Conservation (phyloP, 1,140 invertebrate genomes). For the Babylonia areolata region DNA sequence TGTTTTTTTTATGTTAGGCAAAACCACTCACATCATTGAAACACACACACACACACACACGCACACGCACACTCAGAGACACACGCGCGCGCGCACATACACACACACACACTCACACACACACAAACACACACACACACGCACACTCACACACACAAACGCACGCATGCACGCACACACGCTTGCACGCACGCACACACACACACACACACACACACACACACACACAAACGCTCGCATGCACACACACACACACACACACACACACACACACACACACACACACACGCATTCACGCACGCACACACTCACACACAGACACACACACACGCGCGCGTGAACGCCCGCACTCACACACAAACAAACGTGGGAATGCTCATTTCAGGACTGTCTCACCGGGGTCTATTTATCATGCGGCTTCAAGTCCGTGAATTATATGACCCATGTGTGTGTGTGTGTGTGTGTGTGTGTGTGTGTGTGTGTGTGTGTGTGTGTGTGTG, state of each 20-base stretch:
- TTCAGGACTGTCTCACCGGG: no score
- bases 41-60: neutral
- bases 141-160: neutral
- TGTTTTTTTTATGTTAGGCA: no score
- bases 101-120: neutral
- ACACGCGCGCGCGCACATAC: neutral
- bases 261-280: slow-evolving; percentile 11
- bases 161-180: neutral
- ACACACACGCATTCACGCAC: neutral
- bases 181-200: neutral
- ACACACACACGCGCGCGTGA: neutral
- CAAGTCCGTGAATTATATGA: no score
- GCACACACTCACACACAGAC: neutral
- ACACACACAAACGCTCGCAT: neutral
- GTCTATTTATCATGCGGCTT: no score
- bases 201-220: neutral
- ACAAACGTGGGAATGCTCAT: no score
- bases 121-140: neutral
- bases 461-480: neutral
- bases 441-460: neutral
- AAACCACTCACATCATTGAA: no score
- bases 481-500: neutral
- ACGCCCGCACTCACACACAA: neutral
- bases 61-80: neutral
- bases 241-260: slow-evolving; percentile 6